phyloP scores from a whole-genome alignment of 2,113 vertebrate species.

The Scartelaos histophorus region DNA sequence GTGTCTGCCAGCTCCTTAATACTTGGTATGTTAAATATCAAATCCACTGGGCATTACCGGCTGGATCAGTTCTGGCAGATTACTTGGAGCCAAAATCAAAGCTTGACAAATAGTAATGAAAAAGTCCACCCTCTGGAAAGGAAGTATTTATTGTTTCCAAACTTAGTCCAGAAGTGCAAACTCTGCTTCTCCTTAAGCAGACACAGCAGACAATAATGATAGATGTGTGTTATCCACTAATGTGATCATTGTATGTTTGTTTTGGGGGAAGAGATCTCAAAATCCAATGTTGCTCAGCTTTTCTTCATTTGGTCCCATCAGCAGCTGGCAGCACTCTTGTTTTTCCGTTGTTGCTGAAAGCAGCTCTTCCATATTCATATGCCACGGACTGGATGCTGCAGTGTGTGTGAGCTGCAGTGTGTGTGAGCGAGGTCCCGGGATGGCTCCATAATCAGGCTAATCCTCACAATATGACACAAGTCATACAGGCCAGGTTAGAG shows the following conservation, averaged over 20 bases:
- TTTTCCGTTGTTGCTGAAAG: constrained; percentile 71
- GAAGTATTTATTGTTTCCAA: constrained; percentile 11
- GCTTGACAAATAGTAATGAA: neutral
- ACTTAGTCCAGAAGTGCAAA: constrained; percentile 13
- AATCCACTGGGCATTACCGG: constrained; percentile 11
- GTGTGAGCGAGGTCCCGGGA: constrained; percentile 16
- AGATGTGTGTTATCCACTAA: constrained; percentile 61
- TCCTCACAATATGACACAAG: constrained; percentile 22
- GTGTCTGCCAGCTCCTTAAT: constrained; percentile 8
- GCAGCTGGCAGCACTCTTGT: constrained; percentile 64
- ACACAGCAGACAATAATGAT: constrained; percentile 65
- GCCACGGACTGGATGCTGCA: constrained; percentile 52
- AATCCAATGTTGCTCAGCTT: constrained; percentile 67
- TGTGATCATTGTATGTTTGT: constrained; percentile 73
- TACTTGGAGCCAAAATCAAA: constrained; percentile 12
- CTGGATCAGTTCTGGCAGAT: constrained; percentile 11
- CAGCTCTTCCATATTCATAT: constrained; percentile 71
- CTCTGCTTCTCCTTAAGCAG: constrained; percentile 14
- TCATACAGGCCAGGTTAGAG: constrained; percentile 6
- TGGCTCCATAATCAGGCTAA: constrained; percentile 12
- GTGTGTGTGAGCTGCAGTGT: constrained; percentile 20
- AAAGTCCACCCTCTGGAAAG: neutral
- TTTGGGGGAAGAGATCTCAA: constrained; percentile 62
- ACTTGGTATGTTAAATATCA: constrained; percentile 8
- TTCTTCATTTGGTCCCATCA: constrained; percentile 72